Conservation (phyloP, 2,113 vertebrate species). For the Eptesicus fuscus region DNA sequence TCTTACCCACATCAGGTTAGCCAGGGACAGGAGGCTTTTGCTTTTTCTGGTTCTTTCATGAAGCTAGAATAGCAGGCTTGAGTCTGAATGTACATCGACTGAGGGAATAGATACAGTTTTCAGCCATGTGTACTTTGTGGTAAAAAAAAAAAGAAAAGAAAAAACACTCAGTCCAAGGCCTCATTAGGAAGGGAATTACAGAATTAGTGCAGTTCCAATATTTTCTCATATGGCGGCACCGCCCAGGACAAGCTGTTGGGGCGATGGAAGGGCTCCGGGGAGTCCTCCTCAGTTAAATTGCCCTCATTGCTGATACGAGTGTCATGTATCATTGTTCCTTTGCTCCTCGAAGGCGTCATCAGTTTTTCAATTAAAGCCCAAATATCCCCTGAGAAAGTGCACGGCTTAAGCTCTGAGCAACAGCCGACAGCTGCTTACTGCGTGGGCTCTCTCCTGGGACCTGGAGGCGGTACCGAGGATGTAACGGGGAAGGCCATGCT, state of each 20-base stretch:
- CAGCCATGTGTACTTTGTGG: not conserved
- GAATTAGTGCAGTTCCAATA: not conserved
- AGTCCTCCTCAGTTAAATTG: not conserved
- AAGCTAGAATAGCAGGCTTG: not conserved
- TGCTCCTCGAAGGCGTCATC: not conserved
- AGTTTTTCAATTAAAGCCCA: not conserved
- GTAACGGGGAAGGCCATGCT: fast-evolving
- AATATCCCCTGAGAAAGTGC: not conserved
- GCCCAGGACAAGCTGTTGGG: not conserved
- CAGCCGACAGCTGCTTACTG: not conserved
- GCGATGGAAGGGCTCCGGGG: not conserved
- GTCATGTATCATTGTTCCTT: not conserved
- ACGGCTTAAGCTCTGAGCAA: not conserved
- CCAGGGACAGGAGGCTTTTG: not conserved
- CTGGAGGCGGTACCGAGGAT: not conserved
- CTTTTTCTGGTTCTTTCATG: not conserved
- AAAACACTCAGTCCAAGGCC: not conserved
- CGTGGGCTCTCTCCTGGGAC: not conserved
- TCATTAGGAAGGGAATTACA: not conserved
- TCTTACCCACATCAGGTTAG: fast-evolving
- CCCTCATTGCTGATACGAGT: not conserved
- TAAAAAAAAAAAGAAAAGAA: not conserved
- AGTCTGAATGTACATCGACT: not conserved
- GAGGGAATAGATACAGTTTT: not conserved
- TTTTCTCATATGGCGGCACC: not conserved